A percentile compares a stretch with the other conserved stretches of the same genome.
These are phyloP conservation scores for Tryphoninae sp. DNA, from an alignment of 2,888 invertebrate genomes.

Conservation along the genomic window DNA sequence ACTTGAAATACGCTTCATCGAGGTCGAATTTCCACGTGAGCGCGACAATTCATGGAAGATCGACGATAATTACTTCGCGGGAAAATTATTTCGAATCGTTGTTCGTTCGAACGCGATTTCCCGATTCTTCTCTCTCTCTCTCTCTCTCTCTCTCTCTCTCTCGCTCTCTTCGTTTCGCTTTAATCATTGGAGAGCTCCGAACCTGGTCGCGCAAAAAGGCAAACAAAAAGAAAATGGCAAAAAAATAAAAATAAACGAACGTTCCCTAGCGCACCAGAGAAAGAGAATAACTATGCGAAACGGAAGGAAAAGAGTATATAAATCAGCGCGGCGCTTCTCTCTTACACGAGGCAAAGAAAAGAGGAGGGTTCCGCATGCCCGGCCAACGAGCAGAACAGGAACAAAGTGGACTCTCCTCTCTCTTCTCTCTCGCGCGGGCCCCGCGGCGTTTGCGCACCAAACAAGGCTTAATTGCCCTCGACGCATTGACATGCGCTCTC, in stretches of 20 bases:
- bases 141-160: neutral
- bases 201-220: neutral
- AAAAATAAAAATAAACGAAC: constrained; percentile 7
- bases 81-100: too few species aligned
- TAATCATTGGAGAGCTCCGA: neutral
- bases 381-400: constrained; percentile 48
- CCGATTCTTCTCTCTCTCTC: neutral
- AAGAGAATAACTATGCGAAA: constrained; percentile 53
- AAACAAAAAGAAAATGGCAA: constrained; percentile 10
- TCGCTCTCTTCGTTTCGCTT: neutral
- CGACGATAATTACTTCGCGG: too few species aligned
- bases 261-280: constrained; percentile 47
- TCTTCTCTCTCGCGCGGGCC: constrained; percentile 1
- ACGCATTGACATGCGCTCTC: constrained; percentile 73
- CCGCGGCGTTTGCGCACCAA: constrained; percentile 69
- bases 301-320: constrained; percentile 70
- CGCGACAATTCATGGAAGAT: too few species aligned
- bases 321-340: constrained; percentile 75
- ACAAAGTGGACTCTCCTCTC: constrained; percentile 57
- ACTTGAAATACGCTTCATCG: too few species aligned
- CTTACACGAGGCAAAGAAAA: constrained; percentile 59
- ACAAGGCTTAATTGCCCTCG: constrained; percentile 76
- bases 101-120: neutral
- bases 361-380: constrained; percentile 46
- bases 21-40: too few species aligned